Conservation (phyloP, 2,888 invertebrate species). For the Schizotus pectinicornis region DNA sequence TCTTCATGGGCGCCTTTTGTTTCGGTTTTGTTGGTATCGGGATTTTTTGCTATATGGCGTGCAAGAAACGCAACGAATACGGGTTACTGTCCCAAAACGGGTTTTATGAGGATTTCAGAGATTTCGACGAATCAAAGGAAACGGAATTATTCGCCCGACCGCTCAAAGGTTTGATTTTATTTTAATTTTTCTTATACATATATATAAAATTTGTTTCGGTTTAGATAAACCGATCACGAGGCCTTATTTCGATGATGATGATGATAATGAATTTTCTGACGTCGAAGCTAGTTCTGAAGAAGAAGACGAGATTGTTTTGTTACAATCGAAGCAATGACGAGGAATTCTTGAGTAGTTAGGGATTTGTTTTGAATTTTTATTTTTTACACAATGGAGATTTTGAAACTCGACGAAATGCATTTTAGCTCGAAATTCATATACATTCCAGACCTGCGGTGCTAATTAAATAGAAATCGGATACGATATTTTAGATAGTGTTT, state of each 20-base stretch:
- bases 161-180: constrained; percentile 35
- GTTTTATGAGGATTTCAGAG: constrained; percentile 42
- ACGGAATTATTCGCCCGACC: constrained; percentile 45
- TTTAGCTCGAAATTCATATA: no score
- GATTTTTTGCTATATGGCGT: constrained; percentile 65
- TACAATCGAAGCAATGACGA: constrained; percentile 7
- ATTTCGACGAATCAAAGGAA: constrained; percentile 45
- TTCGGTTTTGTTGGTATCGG: constrained; percentile 62
- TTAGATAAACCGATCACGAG: constrained; percentile 54
- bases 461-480: no score
- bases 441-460: no score
- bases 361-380: no score
- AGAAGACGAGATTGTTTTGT: constrained; percentile 35
- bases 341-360: no score
- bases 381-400: no score
- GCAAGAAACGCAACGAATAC: constrained; percentile 53
- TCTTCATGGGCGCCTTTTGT: constrained; percentile 67
- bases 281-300: constrained; percentile 32
- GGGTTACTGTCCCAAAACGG: constrained; percentile 45
- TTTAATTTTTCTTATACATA: not conserved
- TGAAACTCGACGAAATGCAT: no score
- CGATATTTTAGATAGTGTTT: no score
- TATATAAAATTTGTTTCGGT: constrained; percentile 29
- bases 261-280: constrained; percentile 53
- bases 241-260: constrained; percentile 77